phyloP scores from a whole-genome alignment of 2,888 invertebrate species.

The Aphelenchoides bicaudatus region DNA sequence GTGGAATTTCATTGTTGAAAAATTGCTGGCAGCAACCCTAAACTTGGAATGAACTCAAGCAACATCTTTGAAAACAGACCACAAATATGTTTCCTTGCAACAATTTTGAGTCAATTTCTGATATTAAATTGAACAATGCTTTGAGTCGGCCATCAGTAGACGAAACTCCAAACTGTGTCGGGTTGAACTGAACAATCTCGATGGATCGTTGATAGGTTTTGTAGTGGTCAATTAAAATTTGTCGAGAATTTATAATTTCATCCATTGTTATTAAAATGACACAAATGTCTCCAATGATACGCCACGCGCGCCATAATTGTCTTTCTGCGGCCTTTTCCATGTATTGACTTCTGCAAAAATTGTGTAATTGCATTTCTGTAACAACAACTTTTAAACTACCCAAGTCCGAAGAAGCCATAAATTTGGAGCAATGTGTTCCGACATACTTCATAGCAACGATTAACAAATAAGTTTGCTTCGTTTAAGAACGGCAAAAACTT shows the following conservation, averaged over 20 bases:
- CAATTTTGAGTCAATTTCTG: background rate
- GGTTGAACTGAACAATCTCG: slow-evolving; percentile 43
- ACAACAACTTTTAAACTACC: slow-evolving; percentile 32
- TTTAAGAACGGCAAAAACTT: slow-evolving; percentile 52
- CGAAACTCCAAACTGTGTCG: slow-evolving; percentile 38
- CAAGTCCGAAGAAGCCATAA: slow-evolving; percentile 66
- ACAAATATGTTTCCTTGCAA: background rate
- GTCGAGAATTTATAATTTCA: slow-evolving; percentile 31
- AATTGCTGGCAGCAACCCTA: slow-evolving; percentile 26
- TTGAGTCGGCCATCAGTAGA: slow-evolving; percentile 27
- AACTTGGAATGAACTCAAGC: no score
- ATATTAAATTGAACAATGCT: slow-evolving; percentile 22
- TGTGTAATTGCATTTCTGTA: background rate
- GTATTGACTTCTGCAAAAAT: slow-evolving; percentile 21
- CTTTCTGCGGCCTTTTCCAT: slow-evolving; percentile 28
- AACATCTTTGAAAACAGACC: no score
- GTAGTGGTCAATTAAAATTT: slow-evolving; percentile 21
- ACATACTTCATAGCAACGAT: slow-evolving; percentile 72
- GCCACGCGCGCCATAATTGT: slow-evolving; percentile 38
- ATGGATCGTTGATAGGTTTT: slow-evolving; percentile 36
- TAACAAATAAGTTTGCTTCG: slow-evolving; percentile 70
- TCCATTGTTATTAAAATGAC: slow-evolving; percentile 38
- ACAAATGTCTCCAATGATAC: slow-evolving; percentile 44
- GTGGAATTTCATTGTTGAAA: slow-evolving; percentile 10
- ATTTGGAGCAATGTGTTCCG: slow-evolving; percentile 74